phyloP scores from a whole-genome alignment of 2,888 invertebrate species.

The Alloscopus bannaensis region DNA sequence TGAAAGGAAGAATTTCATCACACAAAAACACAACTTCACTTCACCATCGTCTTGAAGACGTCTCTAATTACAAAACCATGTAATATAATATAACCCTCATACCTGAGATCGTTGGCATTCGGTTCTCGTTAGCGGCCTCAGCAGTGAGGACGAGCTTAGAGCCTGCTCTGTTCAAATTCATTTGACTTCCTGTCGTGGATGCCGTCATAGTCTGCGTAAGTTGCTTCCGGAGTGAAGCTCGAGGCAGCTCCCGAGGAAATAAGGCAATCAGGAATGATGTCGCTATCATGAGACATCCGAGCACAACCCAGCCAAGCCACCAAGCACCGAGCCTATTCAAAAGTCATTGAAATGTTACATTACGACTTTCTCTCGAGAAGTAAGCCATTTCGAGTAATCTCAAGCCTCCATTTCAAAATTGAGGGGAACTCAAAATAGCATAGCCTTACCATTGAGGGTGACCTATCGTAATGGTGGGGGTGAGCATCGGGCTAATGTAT shows the following conservation, averaged over 20 bases:
- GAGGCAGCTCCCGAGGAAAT: conserved; percentile 80
- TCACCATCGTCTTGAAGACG: no score
- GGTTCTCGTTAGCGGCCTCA: conserved; percentile 58
- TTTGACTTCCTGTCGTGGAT: conserved; percentile 57
- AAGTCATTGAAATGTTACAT: not conserved
- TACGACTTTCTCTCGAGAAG: not conserved
- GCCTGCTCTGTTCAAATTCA: conserved; percentile 60
- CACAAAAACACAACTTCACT: conserved; percentile 6
- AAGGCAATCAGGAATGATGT: conserved; percentile 81
- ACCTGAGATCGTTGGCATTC: conserved; percentile 69
- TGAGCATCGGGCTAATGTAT: conserved; percentile 80
- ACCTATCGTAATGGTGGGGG: conserved; percentile 79
- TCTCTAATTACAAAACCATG: no score
- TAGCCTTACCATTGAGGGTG: conserved; percentile 82
- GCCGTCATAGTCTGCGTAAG: conserved; percentile 50
- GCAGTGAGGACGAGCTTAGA: conserved; percentile 68
- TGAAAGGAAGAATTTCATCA: conserved; percentile 1
- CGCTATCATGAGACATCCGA: conserved; percentile 79
- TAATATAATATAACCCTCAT: not conserved
- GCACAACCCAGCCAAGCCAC: conserved; percentile 76
- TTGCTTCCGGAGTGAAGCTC: conserved; percentile 73
- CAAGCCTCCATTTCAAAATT: no score
- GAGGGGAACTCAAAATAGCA: conserved; percentile 85
- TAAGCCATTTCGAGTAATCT: conserved; percentile 5
- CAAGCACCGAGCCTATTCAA: conserved; percentile 34